Conservation (phyloP, 1,140 invertebrate species). For the Leptinotarsa texana region DNA sequence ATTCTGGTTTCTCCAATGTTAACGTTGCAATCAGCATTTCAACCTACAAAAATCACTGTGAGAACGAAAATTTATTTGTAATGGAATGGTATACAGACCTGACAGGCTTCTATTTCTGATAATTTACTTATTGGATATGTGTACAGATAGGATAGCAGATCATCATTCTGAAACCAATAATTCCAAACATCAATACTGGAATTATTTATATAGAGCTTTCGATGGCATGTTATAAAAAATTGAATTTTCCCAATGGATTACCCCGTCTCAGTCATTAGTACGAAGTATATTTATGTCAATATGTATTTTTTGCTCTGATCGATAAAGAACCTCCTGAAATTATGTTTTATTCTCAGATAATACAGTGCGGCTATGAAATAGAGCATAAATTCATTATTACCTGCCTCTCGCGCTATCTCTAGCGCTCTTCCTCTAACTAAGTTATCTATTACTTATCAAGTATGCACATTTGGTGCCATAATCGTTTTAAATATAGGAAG, state of each 20-base stretch:
- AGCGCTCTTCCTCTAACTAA: too few relatives aligned
- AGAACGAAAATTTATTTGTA: not conserved
- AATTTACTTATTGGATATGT: conserved; percentile 42
- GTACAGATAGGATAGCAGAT: conserved; percentile 40
- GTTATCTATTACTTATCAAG: too few relatives aligned
- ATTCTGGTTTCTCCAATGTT: conserved; percentile 40
- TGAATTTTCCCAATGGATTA: too few relatives aligned
- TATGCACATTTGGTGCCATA: too few relatives aligned
- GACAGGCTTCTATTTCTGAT: conserved; percentile 30
- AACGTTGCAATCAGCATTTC: conserved; percentile 46
- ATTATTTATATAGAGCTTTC: not conserved
- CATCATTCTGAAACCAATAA: conserved; percentile 38
- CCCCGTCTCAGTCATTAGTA: not conserved
- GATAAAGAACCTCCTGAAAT: too few relatives aligned
- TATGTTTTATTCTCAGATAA: too few relatives aligned
- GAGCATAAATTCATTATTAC: too few relatives aligned
- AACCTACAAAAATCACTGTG: conserved; percentile 35
- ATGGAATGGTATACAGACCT: conserved; percentile 25
- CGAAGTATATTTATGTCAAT: not conserved
- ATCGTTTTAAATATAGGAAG: too few relatives aligned
- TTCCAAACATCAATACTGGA: not conserved
- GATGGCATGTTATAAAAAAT: not conserved
- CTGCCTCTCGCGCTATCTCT: too few relatives aligned
- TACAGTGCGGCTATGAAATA: too few relatives aligned
- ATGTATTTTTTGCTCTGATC: too few relatives aligned